These are phyloP conservation scores for Eleginops maclovinus DNA, from an alignment of 2,113 vertebrate species.

Conservation along the genomic window DNA sequence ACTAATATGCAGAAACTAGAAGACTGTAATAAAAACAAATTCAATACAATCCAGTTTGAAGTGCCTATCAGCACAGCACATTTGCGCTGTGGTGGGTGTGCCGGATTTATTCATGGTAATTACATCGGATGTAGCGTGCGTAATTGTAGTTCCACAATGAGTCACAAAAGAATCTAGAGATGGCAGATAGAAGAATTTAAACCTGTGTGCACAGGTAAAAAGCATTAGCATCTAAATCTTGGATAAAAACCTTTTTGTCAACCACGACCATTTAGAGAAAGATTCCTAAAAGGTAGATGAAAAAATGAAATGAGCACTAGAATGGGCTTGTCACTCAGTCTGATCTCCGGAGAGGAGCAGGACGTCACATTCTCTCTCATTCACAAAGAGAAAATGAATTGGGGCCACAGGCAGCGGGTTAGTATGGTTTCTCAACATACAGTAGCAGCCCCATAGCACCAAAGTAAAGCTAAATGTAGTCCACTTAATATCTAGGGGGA, in stretches of 20 bases:
- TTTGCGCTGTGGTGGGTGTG: background rate
- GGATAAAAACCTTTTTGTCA: background rate
- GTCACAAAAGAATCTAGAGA: background rate
- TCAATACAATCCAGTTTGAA: background rate
- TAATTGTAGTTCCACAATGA: background rate
- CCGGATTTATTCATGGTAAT: background rate
- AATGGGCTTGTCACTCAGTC: slow-evolving; percentile 20
- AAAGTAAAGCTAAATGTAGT: slow-evolving; percentile 27
- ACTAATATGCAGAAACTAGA: background rate
- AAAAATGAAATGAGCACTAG: background rate
- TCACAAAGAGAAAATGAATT: slow-evolving; percentile 29
- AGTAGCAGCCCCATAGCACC: background rate
- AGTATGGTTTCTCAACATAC: slow-evolving; percentile 21
- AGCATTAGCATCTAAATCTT: too few relatives aligned
- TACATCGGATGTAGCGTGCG: background rate
- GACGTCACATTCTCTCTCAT: background rate
- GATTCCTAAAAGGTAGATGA: slow-evolving; percentile 5
- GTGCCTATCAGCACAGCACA: background rate
- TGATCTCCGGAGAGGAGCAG: background rate
- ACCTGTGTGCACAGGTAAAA: background rate
- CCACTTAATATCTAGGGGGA: slow-evolving; percentile 18
- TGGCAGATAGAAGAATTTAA: background rate
- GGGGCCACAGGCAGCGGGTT: slow-evolving; percentile 28
- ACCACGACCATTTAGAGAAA: background rate
- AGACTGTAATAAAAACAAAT: background rate